Evolutionary conservation across 2,113 vertebrate species (phyloP), one percentile per base, ranked within the genome.

Genomic region (Ailurus styani): DNA sequence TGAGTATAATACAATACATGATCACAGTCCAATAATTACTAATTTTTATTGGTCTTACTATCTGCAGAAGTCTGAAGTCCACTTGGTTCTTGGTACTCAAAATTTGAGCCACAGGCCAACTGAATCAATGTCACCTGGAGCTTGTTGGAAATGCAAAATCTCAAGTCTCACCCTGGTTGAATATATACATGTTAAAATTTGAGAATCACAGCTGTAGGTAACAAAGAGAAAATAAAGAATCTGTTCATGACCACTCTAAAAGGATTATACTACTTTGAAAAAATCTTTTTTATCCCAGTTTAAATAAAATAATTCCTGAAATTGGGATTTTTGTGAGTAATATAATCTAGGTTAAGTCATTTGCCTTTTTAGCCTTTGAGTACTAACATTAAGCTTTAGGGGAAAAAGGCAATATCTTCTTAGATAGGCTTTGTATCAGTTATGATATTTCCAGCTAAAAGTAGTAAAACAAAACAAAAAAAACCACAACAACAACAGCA

Each of bases 391-490:
- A 72, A 55, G 72, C 34, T 64, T 73, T 34, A 52, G 25, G 2
- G 7, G 47, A 72, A 40, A 86, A 6, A 95, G 15, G 47, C 14
- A 40, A 21, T 13, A 47, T 37, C 72, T 95, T 89, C 42, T 47
- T 55, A n/a, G 34, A 15, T 31, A 52, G 29, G 4, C 2, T 72
- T 87, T 94, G 17, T 66, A 82, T 66, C 72, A 52, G 12, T 15
- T 82, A 90, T 87, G 18, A 55, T 50, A 25, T 82, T 96, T 95
- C 54, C n/a, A 95, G 15, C 25, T 85, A 27, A 96, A 75, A 92
- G 57, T 52, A 81, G 78, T 87, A 10, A 14, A 87, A 83, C 81
- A 85, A 47, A 57, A 23, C 9, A 57, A 57, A 8, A 57, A 55
- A 54, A 54, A 54, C n/a, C n/a, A n/a, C n/a, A n/a, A n/a, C n/a